Conservation (phyloP, 2,113 vertebrate genomes). For the Sinocyclocheilus anophthalmus region DNA sequence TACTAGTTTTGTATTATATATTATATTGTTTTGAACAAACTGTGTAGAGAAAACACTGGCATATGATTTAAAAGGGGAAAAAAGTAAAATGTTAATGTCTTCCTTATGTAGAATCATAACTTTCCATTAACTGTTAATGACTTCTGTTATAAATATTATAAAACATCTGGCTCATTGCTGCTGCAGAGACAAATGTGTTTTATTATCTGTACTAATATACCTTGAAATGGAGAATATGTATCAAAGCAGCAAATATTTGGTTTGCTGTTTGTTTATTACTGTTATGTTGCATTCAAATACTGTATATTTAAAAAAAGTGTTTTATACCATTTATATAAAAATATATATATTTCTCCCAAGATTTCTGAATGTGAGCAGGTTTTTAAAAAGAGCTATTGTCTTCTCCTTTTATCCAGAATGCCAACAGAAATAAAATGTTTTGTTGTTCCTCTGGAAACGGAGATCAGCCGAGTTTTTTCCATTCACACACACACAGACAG, state of each 20-base stretch:
- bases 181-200: constrained; percentile 5
- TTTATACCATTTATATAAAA: no score
- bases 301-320: no score
- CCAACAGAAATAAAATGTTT: no score
- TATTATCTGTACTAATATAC: constrained; percentile 29
- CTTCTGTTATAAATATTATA: neutral
- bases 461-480: neutral
- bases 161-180: neutral
- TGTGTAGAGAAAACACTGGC: no score
- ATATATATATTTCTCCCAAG: no score
- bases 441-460: no score
- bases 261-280: constrained; percentile 5
- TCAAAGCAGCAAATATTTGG: neutral
- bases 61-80: neutral
- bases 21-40: no score
- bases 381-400: no score
- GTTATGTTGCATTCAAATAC: constrained; percentile 7
- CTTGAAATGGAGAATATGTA: constrained; percentile 16
- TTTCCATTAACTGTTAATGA: constrained; percentile 7
- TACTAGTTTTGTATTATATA: no score
- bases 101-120: constrained; percentile 8
- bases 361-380: no score
- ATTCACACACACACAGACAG: neutral
- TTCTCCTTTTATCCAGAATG: no score
- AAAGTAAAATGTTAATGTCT: neutral